These are phyloP conservation scores for Sapajus apella DNA, from an alignment of 2,113 vertebrate species.

Conservation along the genomic window DNA sequence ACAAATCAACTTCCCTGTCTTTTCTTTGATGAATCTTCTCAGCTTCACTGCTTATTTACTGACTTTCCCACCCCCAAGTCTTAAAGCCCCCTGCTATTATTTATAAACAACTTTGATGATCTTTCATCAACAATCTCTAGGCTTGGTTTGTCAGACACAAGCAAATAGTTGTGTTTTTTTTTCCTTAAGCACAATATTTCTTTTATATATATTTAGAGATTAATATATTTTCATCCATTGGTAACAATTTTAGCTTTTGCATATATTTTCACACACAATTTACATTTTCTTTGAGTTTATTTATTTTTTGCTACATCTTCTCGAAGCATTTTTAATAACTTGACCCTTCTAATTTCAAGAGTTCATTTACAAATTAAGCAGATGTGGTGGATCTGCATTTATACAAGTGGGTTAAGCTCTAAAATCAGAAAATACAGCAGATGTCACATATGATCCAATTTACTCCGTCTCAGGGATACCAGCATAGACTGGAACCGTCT, in stretches of 20 bases:
- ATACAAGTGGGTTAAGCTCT: neutral
- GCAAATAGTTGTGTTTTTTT: neutral
- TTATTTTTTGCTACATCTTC: slow-evolving; percentile 18
- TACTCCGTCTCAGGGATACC: neutral
- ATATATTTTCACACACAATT: slow-evolving; percentile 54
- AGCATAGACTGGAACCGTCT: neutral
- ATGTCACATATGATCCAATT: neutral
- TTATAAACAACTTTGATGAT: neutral
- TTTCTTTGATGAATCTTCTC: neutral
- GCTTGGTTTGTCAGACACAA: slow-evolving; percentile 34
- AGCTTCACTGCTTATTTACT: neutral
- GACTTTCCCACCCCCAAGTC: neutral
- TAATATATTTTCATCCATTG: slow-evolving; percentile 29
- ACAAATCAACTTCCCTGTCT: neutral
- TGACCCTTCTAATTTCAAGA: slow-evolving; percentile 8
- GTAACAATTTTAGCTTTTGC: slow-evolving; percentile 23
- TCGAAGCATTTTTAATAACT: slow-evolving; percentile 42
- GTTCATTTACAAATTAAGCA: slow-evolving; percentile 54
- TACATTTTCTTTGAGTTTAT: slow-evolving; percentile 31
- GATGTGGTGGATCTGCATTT: neutral
- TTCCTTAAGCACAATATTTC: neutral
- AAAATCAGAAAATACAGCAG: slow-evolving; percentile 36
- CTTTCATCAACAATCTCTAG: neutral
- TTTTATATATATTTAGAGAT: slow-evolving; percentile 21
- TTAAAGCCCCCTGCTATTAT: slow-evolving; percentile 12